A percentile compares a stretch with the other conserved stretches of the same genome.
phyloP scores from a whole-genome alignment of 2,113 vertebrate species.

The Gymnocephalus cernua region DNA sequence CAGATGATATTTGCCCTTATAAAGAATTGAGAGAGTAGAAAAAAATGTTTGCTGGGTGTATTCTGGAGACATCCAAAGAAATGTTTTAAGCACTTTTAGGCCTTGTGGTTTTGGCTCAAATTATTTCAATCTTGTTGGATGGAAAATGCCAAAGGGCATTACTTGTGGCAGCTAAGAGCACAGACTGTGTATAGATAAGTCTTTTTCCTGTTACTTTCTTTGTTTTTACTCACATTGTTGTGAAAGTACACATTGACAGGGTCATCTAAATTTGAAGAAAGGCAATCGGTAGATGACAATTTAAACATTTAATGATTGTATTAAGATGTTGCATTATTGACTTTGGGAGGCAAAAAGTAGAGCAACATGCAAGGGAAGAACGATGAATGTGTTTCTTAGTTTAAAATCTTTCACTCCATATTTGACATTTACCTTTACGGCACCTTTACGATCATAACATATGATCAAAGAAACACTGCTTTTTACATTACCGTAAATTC shows the following conservation, averaged over 20 bases:
- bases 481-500: constrained; percentile 8
- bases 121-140: constrained; percentile 74
- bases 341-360: constrained; percentile 21
- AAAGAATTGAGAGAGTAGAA: constrained; percentile 65
- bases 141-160: constrained; percentile 79
- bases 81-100: constrained; percentile 87
- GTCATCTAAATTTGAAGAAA: constrained; percentile 66
- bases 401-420: constrained; percentile 52
- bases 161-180: constrained; percentile 83
- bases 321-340: constrained; percentile 41
- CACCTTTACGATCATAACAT: constrained; percentile 60
- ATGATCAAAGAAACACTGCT: constrained; percentile 57
- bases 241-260: constrained; percentile 66
- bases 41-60: constrained; percentile 75
- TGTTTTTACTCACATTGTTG: constrained; percentile 54
- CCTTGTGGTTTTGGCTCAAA: constrained; percentile 80
- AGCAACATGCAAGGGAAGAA: constrained; percentile 49
- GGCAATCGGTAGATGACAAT: constrained; percentile 81
- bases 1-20: constrained; percentile 78
- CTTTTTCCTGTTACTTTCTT: constrained; percentile 59
- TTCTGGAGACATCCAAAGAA: constrained; percentile 86
- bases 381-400: constrained; percentile 43
- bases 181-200: constrained; percentile 67
- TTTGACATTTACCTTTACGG: constrained; percentile 50
- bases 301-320: constrained; percentile 70